Evolutionary conservation across 2,113 vertebrate species (phyloP).

Genomic region (Sarotherodon lohbergeri): DNA sequence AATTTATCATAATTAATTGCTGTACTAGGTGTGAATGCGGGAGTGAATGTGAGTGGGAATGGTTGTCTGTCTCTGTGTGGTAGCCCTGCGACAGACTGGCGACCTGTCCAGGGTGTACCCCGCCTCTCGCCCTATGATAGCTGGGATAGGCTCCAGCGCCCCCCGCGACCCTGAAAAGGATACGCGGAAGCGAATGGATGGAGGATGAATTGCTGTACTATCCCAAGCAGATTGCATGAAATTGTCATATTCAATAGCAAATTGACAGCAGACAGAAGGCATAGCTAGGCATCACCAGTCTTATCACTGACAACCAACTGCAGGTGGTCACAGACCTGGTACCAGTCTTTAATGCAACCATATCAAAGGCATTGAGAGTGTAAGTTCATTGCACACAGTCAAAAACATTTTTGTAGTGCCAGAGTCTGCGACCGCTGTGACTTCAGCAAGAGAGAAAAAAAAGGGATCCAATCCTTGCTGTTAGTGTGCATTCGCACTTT

Average conservation of each 20-base stretch:
- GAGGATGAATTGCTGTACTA: neutral
- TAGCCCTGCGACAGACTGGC: no score
- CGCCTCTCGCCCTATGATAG: no score
- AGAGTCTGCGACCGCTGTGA: neutral
- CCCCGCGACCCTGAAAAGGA: no score
- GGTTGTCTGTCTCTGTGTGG: no score
- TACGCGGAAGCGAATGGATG: no score
- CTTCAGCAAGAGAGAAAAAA: neutral
- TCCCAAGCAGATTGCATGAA: neutral
- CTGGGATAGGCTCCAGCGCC: no score
- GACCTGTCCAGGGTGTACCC: no score
- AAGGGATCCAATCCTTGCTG: neutral
- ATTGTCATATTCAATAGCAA: neutral
- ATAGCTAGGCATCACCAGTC: neutral
- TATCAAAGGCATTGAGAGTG: neutral
- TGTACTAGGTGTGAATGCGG: neutral
- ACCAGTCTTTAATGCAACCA: neutral
- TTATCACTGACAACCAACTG: neutral
- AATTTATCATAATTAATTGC: neutral
- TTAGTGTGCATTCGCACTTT: neutral
- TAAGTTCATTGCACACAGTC: neutral
- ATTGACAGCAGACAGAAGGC: neutral
- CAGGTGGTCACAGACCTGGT: fast-evolving
- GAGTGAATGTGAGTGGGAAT: no score
- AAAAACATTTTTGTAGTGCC: neutral